Base-by-base conservation (phyloP, 2,113 vertebrate species). In the Serinus canaria region DNA sequence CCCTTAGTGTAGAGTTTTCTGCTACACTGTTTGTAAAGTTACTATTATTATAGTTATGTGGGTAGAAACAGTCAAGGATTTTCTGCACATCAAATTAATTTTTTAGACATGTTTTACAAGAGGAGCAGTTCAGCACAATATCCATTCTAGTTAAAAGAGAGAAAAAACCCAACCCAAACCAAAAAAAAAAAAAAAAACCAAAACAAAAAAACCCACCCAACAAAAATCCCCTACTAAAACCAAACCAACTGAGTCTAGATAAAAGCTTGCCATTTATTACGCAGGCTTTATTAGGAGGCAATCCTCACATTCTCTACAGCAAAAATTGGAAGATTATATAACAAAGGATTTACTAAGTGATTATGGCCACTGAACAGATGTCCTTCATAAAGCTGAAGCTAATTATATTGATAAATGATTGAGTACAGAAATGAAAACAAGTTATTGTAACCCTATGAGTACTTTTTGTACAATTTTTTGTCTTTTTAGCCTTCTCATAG, bases 321-420 rank as follows among this genome's bases (percentile, higher is more conserved):
- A 91, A 87, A 92, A 97, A 93, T 49, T 39, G 76, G 39, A 94
- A 91, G 67, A 90, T 95, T 91, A 89, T 1, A 1, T 86, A 88
- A 92, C 66, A 49, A 80, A 58, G 66, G 76, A 91, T 96, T 94
- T 96, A 79, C 73, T 75, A 66, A 80, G 77, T 25, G 73, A 86
- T 87, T 94, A 94, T 25, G 16, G 46, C 35, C 20, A 87, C 58
- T 76, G 59, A 95, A 84, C 79, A 94, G 72, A 87, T 95, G 78
- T 94, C 78, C 23, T 87, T 85, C 60, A n/a, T 78, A 94, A 77
- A n/a, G 25, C 72, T 76, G 62, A 83, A 79, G 60, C 28, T 53
- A 91, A 66, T 66, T 19, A 80, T 62, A 91, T 21, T 55, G n/a
- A 74, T 21, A 95, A 28, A 79, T 18, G 28, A 91, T 8, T 58